Percentiles rank a stretch among this genome's conserved stretches.
phyloP scores from a whole-genome alignment of 2,113 vertebrate genomes.

The Larimichthys crocea region DNA sequence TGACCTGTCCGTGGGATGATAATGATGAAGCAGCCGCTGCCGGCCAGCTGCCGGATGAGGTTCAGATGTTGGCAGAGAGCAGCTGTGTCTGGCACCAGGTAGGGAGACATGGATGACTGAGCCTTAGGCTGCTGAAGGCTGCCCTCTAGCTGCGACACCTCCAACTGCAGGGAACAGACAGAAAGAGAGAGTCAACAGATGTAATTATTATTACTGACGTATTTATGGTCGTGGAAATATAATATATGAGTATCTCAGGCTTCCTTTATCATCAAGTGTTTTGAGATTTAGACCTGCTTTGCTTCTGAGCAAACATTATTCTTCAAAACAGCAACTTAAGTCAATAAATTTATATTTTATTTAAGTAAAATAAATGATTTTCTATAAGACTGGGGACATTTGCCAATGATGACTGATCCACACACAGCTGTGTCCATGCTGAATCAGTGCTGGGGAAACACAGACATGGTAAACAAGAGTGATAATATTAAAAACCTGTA shows the following conservation, averaged over 20 bases:
- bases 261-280: background rate
- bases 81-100: conserved; percentile 94
- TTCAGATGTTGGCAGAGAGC: conserved; percentile 94
- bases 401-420: background rate
- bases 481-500: conserved; percentile 86
- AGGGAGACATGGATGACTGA: conserved; percentile 97
- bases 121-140: conserved; percentile 97
- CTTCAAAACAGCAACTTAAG: background rate
- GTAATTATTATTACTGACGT: background rate
- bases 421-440: background rate
- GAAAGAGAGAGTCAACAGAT: background rate
- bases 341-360: background rate
- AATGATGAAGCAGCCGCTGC: conserved; percentile 95
- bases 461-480: background rate
- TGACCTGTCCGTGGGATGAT: conserved; percentile 97
- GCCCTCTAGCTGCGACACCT: conserved; percentile 97
- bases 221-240: background rate
- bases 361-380: background rate
- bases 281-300: too few relatives aligned
- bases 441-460: background rate
- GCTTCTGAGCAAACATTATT: background rate
- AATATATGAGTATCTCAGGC: background rate
- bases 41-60: conserved; percentile 90
- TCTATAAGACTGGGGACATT: background rate
- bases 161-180: conserved; percentile 84